Percentiles rank a stretch among this genome's conserved stretches.
Evolutionary conservation across 92 coral and sea anemone species (phyloP).

Genomic region (Umimayanthus kanabou): DNA sequence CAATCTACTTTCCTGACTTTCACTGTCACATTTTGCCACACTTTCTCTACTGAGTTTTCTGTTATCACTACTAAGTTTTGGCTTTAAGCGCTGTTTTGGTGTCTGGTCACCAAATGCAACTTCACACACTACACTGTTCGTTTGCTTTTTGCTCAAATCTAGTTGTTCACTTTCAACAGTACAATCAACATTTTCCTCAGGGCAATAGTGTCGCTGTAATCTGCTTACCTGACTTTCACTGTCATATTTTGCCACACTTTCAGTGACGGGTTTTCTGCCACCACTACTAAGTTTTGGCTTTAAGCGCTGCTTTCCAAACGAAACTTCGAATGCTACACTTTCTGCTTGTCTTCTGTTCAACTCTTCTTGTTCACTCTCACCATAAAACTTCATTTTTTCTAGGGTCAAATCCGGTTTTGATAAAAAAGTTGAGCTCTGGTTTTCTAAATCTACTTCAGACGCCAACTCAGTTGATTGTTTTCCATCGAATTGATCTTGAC

Average conservation of each 20-base stretch:
- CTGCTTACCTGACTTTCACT: neutral
- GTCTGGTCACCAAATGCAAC: neutral
- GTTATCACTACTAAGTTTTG: slow-evolving; percentile 22
- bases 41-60: neutral
- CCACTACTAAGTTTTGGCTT: slow-evolving; percentile 22
- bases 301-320: neutral
- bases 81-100: slow-evolving; percentile 1
- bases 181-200: neutral
- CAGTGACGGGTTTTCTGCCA: neutral
- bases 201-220: neutral
- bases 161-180: neutral
- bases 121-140: slow-evolving; percentile 10
- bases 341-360: neutral
- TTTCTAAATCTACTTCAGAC: neutral
- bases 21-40: neutral
- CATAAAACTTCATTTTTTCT: neutral
- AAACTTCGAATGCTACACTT: slow-evolving; percentile 25
- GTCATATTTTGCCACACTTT: neutral
- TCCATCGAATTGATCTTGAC: neutral
- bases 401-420: neutral
- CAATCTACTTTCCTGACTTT: neutral
- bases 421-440: neutral
- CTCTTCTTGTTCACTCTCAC: neutral
- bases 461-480: neutral
- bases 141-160: neutral